Conservation (phyloP, 2,888 invertebrate species). For the Drosophila rellima region DNA sequence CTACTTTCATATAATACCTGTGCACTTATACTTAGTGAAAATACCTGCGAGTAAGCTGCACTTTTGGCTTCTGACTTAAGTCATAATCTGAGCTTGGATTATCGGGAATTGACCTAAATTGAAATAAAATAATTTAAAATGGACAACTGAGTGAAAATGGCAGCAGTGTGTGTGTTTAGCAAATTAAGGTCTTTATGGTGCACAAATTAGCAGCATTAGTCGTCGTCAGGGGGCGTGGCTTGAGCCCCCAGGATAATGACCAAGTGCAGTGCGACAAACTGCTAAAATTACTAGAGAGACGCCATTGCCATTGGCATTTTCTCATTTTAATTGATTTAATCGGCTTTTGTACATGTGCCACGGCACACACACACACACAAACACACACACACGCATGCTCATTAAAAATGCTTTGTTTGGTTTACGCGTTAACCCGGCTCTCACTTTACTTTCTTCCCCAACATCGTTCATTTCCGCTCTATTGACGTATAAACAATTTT, state of each 20-base stretch:
- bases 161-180: conserved; percentile 1
- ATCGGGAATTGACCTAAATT: conserved; percentile 19
- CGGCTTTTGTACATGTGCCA: conserved; percentile 58
- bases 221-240: not conserved
- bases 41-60: conserved; percentile 15
- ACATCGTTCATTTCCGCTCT: conserved; percentile 69
- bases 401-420: conserved; percentile 67
- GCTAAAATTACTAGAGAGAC: conserved; percentile 49
- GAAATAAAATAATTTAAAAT: conserved; percentile 1
- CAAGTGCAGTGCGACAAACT: conserved; percentile 55
- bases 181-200: conserved; percentile 45
- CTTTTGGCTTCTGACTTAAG: conserved; percentile 6
- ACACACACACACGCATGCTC: conserved; percentile 44
- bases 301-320: conserved; percentile 57
- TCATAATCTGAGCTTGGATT: conserved; percentile 7
- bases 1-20: not conserved
- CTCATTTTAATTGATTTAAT: conserved; percentile 78
- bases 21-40: conserved; percentile 2
- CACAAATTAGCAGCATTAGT: conserved; percentile 66
- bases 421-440: conserved; percentile 8
- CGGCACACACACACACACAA: conserved; percentile 12
- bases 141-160: not conserved
- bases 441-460: not conserved
- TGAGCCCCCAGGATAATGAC: conserved; percentile 54
- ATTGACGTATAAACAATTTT: conserved; percentile 78